phyloP scores from a whole-genome alignment of 2,797 vertebrate genomes.

The Buceros bicornis region DNA sequence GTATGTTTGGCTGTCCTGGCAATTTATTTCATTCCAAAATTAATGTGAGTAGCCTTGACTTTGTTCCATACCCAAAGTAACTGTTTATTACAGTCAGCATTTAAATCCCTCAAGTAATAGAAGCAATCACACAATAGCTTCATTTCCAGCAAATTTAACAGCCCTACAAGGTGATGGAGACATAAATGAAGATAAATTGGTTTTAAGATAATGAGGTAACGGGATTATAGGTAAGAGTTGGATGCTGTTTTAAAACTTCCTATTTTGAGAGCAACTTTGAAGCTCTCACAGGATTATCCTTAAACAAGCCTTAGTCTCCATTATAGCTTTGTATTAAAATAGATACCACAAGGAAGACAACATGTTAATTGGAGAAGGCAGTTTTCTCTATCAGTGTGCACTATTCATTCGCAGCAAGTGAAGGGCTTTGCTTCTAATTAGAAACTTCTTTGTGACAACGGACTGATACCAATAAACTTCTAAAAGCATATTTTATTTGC shows the following conservation, averaged over 20 bases:
- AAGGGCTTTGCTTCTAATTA: not conserved
- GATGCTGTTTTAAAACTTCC: slow-evolving; percentile 24
- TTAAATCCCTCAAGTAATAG: slow-evolving; percentile 87
- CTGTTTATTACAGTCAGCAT: slow-evolving; percentile 88
- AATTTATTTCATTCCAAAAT: not conserved
- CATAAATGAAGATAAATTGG: slow-evolving; percentile 80
- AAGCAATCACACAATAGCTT: slow-evolving; percentile 89
- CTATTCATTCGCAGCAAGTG: not conserved
- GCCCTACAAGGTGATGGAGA: slow-evolving; percentile 74
- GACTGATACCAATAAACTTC: not conserved
- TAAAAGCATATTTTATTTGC: not conserved
- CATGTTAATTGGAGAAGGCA: not conserved
- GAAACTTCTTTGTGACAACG: not conserved
- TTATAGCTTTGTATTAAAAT: not conserved
- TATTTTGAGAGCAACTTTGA: not conserved
- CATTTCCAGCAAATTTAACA: slow-evolving; percentile 85
- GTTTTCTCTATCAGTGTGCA: not conserved
- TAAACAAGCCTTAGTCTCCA: not conserved
- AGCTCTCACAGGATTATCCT: not conserved
- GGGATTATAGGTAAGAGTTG: slow-evolving; percentile 61
- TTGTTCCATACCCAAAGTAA: slow-evolving; percentile 86
- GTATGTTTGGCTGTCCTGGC: not conserved
- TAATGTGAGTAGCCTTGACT: slow-evolving; percentile 60
- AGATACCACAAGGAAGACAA: not conserved
- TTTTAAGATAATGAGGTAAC: slow-evolving; percentile 75